Evolutionary conservation across 2,888 invertebrate genomes (phyloP).

Genomic region (Chironomus tentans): DNA sequence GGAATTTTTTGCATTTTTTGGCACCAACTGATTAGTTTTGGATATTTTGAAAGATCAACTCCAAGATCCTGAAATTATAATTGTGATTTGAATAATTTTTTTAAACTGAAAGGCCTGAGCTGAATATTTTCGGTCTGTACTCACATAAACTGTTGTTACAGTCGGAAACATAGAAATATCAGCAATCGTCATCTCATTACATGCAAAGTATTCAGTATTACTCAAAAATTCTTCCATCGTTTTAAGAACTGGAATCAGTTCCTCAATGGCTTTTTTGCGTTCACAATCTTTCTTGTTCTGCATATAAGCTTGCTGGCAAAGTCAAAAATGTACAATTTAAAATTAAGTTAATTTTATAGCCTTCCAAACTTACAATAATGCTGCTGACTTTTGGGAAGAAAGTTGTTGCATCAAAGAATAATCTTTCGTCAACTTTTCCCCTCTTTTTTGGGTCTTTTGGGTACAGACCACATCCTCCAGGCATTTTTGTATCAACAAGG

Average conservation of each 20-base stretch:
- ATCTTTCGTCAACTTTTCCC: slow-evolving; percentile 51
- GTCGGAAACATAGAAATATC: slow-evolving; percentile 40
- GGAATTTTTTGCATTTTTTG: slow-evolving; percentile 49
- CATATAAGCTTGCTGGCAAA: background rate
- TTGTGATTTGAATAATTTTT: too few species aligned
- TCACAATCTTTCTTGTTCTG: background rate
- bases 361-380: background rate
- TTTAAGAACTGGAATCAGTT: slow-evolving; percentile 33
- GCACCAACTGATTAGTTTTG: slow-evolving; percentile 43
- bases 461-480: slow-evolving; percentile 47
- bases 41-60: slow-evolving; percentile 25
- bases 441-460: slow-evolving; percentile 49
- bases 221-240: slow-evolving; percentile 42
- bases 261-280: background rate
- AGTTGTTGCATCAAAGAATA: slow-evolving; percentile 54
- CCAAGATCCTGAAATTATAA: background rate
- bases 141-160: slow-evolving; percentile 31
- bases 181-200: slow-evolving; percentile 41
- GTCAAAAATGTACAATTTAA: too few species aligned
- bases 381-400: slow-evolving; percentile 48
- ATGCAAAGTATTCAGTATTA: slow-evolving; percentile 39
- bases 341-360: too few species aligned
- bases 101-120: too few species aligned
- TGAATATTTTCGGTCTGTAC: background rate
- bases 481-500: slow-evolving; percentile 47